Conservation (phyloP, 64 coral and sea anemone species). For the Pocillopora verrucosa region DNA sequence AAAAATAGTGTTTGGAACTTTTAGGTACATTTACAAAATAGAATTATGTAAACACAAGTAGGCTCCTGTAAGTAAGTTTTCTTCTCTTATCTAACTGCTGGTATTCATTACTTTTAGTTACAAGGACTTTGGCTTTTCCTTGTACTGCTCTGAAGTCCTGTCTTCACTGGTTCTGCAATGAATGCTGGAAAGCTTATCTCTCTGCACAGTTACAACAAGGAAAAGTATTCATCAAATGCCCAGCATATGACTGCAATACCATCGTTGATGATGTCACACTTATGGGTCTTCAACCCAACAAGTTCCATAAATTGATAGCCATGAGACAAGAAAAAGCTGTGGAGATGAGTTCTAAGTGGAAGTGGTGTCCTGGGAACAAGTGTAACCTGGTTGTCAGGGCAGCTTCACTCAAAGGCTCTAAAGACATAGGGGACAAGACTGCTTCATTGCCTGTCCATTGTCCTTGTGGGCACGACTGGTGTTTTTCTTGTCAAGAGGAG, state of each 20-base stretch:
- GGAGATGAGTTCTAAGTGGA: constrained; percentile 29
- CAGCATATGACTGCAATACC: constrained; percentile 44
- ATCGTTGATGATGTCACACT: constrained; percentile 44
- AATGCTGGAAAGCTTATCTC: constrained; percentile 62
- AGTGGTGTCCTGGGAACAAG: constrained; percentile 62
- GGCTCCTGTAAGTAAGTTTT: neutral
- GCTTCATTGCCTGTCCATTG: constrained; percentile 63
- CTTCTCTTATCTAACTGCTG: neutral
- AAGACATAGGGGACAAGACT: neutral
- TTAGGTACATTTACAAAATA: too few relatives aligned
- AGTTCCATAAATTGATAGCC: constrained; percentile 24
- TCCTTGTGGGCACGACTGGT: constrained; percentile 68
- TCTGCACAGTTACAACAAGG: constrained; percentile 23
- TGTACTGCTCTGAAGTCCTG: constrained; percentile 42
- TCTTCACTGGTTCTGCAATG: constrained; percentile 67
- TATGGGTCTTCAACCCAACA: constrained; percentile 32
- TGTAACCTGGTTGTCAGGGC: constrained; percentile 44
- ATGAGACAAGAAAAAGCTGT: constrained; percentile 37
- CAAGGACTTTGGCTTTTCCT: neutral
- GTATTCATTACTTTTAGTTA: neutral
- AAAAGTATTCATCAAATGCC: constrained; percentile 37
- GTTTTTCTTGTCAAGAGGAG: constrained; percentile 76
- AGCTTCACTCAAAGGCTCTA: neutral
- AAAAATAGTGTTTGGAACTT: too few relatives aligned
- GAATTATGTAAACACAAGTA: too few relatives aligned